Base-by-base conservation (phyloP, 1,140 invertebrate species). In the Aphelenchoides besseyi region DNA sequence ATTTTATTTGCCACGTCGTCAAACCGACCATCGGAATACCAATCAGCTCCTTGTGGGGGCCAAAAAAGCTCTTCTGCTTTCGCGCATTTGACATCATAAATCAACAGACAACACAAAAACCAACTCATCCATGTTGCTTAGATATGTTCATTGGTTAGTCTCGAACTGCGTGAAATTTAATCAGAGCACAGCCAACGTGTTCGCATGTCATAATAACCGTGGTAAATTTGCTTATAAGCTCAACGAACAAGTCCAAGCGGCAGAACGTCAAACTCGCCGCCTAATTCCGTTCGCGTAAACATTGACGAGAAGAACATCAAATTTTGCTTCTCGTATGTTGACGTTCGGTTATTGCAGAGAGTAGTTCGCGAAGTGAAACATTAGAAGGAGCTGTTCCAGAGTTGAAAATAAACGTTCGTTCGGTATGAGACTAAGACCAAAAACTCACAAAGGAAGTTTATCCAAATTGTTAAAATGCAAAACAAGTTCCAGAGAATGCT, bases 161-260 rank as follows among this genome's bases (percentile, higher is more conserved):
- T 48, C 23, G 12, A 12, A 48, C 41, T 48, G 41, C 12, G 41
- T 16, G 41, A 48, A 48, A 48, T 48, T 48, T 48, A 48, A 48
- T 48, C 41, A 48, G 41, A 48, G 41, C 41, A 48, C 41, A 48
- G 41, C 41, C 12, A 48, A 12, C 41, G 41, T n/a, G n/a, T 48
- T 48, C 41, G 41, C 12, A 12, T 12, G 12, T 48, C 41, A 23
- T 48, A 48, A 48, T 48, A 48, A 48, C 41, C 41, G 41, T 23
- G 23, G 41, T 48, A 48, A 48, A 48, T 48, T 48, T 23, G 41
- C 41, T 48, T 48, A 48, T 48, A 48, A 48, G 41, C 41, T 48
- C 41, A 48, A 48, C 41, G 41, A 48, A 48, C 41, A 48, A 23
- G 12, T 12, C 41, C 12, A 23, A 23, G 41, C 41, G 41, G n/a